Evolutionary conservation across 2,113 vertebrate species (phyloP).

Genomic region (Leptocoma aspasia): DNA sequence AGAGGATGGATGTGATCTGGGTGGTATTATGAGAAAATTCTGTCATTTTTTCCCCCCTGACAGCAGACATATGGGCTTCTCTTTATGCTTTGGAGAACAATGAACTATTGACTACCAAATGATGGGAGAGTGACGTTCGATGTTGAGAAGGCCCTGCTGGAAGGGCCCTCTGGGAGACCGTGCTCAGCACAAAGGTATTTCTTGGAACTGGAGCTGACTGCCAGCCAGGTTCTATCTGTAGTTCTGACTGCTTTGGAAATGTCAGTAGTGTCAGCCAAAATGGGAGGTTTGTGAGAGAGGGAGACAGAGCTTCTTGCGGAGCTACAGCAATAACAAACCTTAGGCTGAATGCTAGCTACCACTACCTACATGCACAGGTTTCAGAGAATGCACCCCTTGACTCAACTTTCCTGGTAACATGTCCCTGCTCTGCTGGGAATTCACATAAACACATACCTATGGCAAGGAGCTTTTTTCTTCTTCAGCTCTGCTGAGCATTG

Average conservation of each 20-base stretch:
- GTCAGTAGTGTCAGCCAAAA: background rate
- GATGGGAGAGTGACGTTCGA: accelerated
- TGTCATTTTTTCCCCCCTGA: background rate
- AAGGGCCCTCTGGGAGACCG: background rate
- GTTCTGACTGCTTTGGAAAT: background rate
- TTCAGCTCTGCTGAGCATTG: background rate
- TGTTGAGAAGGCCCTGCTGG: background rate
- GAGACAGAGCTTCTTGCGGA: background rate
- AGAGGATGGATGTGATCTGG: background rate
- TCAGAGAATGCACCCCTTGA: background rate
- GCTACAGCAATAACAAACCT: background rate
- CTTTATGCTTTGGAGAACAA: background rate
- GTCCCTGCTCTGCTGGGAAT: background rate
- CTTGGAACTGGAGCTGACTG: conserved; percentile 12
- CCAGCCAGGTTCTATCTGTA: background rate
- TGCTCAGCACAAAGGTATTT: background rate
- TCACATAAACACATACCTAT: background rate
- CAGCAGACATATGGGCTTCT: background rate
- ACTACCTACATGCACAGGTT: background rate
- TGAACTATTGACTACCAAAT: background rate
- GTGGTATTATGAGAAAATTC: background rate
- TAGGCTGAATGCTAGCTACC: background rate
- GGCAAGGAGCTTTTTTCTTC: background rate
- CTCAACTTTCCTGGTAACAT: background rate
- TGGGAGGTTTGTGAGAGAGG: background rate